Percentiles rank a stretch among this genome's conserved stretches.
phyloP scores from a whole-genome alignment of 2,113 vertebrate genomes.

The Chitala chitala region DNA sequence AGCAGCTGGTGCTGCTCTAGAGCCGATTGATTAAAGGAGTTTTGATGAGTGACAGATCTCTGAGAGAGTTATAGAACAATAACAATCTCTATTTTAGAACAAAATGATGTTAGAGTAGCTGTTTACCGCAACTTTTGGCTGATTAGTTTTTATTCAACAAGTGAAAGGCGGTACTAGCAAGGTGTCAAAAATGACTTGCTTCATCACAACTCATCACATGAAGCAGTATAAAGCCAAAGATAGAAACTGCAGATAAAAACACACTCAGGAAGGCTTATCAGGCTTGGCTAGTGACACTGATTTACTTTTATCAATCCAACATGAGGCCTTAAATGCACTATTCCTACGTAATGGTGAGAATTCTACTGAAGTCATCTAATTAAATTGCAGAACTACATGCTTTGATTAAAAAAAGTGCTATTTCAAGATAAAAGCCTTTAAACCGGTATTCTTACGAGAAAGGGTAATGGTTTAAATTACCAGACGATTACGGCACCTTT shows the following conservation, averaged over 20 bases:
- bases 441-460: slow-evolving; percentile 30
- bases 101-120: too few species aligned
- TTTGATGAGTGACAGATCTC: too few species aligned
- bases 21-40: too few species aligned
- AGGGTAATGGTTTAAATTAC: slow-evolving; percentile 30
- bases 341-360: background rate
- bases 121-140: too few species aligned
- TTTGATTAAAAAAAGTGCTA: slow-evolving; percentile 20
- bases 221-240: background rate
- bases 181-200: too few species aligned
- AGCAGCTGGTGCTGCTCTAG: too few species aligned
- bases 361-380: slow-evolving; percentile 25
- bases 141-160: too few species aligned
- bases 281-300: background rate
- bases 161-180: too few species aligned
- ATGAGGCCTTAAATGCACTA: slow-evolving; percentile 16
- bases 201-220: too few species aligned
- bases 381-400: slow-evolving; percentile 17
- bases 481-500: slow-evolving; percentile 30
- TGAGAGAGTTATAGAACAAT: too few species aligned
- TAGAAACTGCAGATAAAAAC: background rate
- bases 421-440: slow-evolving; percentile 31
- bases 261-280: background rate
- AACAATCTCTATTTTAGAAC: too few species aligned
- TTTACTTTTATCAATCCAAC: slow-evolving; percentile 18